Evolutionary conservation across 2,113 vertebrate genomes (phyloP).

Genomic region (Camelus dromedarius): DNA sequence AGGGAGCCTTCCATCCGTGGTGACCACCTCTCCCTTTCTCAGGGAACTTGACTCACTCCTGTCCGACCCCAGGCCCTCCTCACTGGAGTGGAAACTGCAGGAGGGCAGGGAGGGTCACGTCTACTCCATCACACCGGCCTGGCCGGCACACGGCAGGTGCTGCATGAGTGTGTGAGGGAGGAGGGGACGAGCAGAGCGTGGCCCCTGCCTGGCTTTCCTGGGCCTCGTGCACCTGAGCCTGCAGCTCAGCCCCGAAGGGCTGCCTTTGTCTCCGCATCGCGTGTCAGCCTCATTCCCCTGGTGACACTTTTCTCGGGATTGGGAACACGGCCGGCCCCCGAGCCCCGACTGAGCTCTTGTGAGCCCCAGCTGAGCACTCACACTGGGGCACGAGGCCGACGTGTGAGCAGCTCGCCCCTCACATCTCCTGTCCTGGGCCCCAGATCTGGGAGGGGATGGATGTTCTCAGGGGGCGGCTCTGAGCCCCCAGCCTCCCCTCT

Average conservation of each 20-base stretch:
- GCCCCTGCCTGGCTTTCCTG: background rate
- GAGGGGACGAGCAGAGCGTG: background rate
- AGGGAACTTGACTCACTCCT: background rate
- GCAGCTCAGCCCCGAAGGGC: accelerated
- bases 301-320: background rate
- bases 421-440: too few species aligned
- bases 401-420: background rate
- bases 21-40: background rate
- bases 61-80: accelerated
- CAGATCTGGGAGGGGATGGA: accelerated
- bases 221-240: background rate
- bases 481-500: background rate
- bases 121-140: background rate
- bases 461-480: background rate
- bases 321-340: background rate
- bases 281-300: background rate
- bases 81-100: accelerated
- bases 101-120: background rate
- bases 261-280: background rate
- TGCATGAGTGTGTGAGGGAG: background rate
- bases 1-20: background rate
- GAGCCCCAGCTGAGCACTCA: too few species aligned
- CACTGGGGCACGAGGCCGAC: background rate
- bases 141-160: background rate
- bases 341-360: too few species aligned